Conservation (phyloP, 1,140 invertebrate species). For the Lordiphosa stackelbergi region DNA sequence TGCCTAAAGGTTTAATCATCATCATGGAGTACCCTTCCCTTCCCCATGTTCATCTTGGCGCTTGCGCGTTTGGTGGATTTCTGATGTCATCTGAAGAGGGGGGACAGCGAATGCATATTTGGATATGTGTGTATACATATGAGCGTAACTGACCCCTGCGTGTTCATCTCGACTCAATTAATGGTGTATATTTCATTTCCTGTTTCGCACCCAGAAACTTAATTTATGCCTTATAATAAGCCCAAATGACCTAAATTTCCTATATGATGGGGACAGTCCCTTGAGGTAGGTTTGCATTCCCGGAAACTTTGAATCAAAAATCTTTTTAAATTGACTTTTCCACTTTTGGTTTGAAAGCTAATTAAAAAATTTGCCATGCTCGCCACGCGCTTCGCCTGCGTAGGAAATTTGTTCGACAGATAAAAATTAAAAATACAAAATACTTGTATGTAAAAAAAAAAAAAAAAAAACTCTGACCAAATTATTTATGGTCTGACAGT, state of each 20-base stretch:
- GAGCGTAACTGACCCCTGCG: conserved; percentile 47
- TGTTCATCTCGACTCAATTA: conserved; percentile 19
- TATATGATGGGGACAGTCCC: conserved; percentile 7
- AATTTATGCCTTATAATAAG: conserved; percentile 38
- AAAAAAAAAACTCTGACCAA: conserved; percentile 3
- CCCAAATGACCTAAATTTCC: conserved; percentile 32
- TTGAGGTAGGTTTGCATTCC: conserved; percentile 35
- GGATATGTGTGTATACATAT: conserved; percentile 8
- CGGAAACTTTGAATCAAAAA: conserved; percentile 31
- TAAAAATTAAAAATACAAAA: conserved; percentile 15
- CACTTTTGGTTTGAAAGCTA: conserved; percentile 50
- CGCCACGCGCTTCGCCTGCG: conserved; percentile 31
- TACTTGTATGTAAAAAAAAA: conserved; percentile 23
- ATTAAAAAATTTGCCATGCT: conserved; percentile 45
- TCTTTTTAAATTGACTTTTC: conserved; percentile 34
- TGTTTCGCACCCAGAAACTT: conserved; percentile 11
- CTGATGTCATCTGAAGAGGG: conserved; percentile 58
- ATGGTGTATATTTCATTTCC: conserved; percentile 17
- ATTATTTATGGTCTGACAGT: conserved; percentile 49
- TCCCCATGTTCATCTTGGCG: conserved; percentile 28
- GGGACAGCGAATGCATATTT: conserved; percentile 1
- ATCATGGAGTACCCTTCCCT: conserved; percentile 17
- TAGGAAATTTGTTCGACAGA: conserved; percentile 39
- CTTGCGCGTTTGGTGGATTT: conserved; percentile 53
- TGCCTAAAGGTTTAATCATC: conserved; percentile 34